phyloP scores from a whole-genome alignment of 2,888 invertebrate species.

The Rhopalosiphum nymphaeae region DNA sequence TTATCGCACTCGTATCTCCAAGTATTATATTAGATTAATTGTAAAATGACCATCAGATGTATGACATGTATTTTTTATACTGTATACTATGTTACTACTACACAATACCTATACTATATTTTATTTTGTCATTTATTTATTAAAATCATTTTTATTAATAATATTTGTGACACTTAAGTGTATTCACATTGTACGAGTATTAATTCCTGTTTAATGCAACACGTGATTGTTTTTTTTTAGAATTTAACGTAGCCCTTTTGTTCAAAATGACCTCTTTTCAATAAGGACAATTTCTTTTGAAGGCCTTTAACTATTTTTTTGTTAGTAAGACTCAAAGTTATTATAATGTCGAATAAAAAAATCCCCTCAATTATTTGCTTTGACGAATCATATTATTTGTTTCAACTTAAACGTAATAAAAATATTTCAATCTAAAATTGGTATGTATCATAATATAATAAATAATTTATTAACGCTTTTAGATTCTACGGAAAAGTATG shows the following conservation, averaged over 20 bases:
- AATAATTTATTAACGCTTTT: neutral
- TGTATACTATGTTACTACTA: neutral
- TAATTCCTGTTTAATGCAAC: neutral
- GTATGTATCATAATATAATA: neutral
- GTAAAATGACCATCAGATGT: accelerated
- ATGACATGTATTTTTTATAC: neutral
- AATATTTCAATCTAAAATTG: neutral
- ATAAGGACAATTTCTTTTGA: neutral
- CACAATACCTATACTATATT: neutral
- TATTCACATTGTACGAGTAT: neutral
- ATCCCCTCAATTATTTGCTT: neutral
- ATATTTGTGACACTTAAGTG: neutral
- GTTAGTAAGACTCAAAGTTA: neutral
- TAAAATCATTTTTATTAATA: neutral
- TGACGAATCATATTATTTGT: neutral
- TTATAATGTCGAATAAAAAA: neutral
- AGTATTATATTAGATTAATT: neutral
- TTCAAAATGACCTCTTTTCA: neutral
- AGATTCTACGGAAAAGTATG: neutral
- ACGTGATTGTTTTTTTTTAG: neutral
- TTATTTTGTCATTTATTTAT: neutral
- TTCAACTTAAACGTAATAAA: neutral
- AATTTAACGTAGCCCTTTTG: neutral
- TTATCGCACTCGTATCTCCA: neutral
- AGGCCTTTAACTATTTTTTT: neutral